Evolutionary conservation across 2,113 vertebrate genomes (phyloP).

Genomic region (Physeter macrocephalus): DNA sequence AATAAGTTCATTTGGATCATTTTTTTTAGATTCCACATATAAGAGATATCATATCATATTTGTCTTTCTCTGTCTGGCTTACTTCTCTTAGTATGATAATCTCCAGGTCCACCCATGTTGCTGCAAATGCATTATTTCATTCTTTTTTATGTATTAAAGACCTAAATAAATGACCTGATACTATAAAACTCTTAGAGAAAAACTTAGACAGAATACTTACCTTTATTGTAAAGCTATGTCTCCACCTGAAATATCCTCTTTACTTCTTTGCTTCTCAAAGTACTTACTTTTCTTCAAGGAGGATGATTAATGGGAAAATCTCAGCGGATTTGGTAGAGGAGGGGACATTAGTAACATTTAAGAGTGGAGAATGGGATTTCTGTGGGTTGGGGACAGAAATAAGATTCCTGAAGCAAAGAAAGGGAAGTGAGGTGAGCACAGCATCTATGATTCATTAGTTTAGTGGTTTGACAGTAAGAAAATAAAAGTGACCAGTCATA

Average conservation of each 20-base stretch:
- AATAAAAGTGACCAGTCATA: not conserved
- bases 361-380: not conserved
- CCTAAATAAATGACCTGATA: not conserved
- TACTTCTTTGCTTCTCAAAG: not conserved
- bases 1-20: not conserved
- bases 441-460: not conserved
- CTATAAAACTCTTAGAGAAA: not conserved
- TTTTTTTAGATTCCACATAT: not conserved
- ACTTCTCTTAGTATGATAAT: not conserved
- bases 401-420: not conserved
- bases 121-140: not conserved
- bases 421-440: not conserved
- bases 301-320: not conserved
- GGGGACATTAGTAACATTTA: not conserved
- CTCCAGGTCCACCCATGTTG: not conserved
- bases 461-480: not conserved
- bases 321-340: not conserved
- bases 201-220: not conserved
- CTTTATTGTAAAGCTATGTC: not conserved
- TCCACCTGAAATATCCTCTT: not conserved
- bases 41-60: not conserved
- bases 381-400: not conserved
- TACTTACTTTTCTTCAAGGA: not conserved
- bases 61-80: not conserved
- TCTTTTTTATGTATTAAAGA: not conserved